Evolutionary conservation across 2,797 vertebrate species (phyloP).

Genomic region (Falco peregrinus): DNA sequence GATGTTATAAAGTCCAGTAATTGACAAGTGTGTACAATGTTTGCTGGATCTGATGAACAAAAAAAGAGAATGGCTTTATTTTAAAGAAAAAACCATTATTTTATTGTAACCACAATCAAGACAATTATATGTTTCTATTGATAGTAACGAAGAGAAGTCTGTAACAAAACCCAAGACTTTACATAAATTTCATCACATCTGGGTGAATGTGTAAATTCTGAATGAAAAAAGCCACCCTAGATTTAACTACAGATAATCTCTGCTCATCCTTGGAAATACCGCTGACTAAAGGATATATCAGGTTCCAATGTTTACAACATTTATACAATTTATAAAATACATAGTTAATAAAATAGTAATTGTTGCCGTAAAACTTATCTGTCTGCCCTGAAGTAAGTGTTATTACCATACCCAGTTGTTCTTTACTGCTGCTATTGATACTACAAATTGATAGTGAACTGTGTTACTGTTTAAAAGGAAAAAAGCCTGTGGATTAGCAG

Average conservation of each 20-base stretch:
- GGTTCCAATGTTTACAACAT: neutral
- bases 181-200: neutral
- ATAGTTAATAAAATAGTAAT: constrained; percentile 9
- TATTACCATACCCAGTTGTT: neutral
- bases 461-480: neutral
- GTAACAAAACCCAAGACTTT: neutral
- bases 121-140: constrained; percentile 10
- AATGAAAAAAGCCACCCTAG: neutral
- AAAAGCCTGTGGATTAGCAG: neutral
- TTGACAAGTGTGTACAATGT: constrained; percentile 23
- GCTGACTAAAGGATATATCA: constrained; percentile 9
- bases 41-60: neutral
- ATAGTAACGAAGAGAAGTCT: neutral
- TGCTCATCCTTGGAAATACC: neutral
- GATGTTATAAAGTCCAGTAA: constrained; percentile 15
- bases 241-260: constrained; percentile 16
- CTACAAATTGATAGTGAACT: neutral
- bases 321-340: neutral
- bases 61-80: neutral
- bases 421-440: neutral
- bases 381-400: neutral
- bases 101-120: neutral
- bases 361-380: constrained; percentile 20
- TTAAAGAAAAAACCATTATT: neutral
- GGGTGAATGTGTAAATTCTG: neutral